A percentile compares a stretch with the other conserved stretches of the same genome.
Evolutionary conservation across 2,797 vertebrate genomes (phyloP).

Genomic region (Discoglossus pictus): DNA sequence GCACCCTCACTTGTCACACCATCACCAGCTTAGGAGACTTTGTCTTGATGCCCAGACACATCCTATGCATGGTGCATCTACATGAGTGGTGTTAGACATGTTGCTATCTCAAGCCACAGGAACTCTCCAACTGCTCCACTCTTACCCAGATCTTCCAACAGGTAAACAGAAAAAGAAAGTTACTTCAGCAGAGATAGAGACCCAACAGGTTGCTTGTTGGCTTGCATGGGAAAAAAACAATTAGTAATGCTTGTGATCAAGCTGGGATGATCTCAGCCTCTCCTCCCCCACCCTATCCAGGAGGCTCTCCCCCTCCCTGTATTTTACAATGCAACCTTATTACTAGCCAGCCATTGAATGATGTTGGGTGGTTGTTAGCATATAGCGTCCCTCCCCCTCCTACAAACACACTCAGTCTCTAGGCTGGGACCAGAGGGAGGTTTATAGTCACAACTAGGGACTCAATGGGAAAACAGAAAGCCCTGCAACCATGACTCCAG

Average conservation of each 20-base stretch:
- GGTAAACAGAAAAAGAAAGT: slow-evolving; percentile 1
- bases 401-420: slow-evolving; percentile 15
- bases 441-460: slow-evolving; percentile 28
- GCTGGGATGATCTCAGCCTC: slow-evolving; percentile 46
- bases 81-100: too few relatives aligned
- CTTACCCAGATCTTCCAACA: too few relatives aligned
- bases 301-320: slow-evolving; percentile 19
- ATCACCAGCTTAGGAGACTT: too few relatives aligned
- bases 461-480: slow-evolving; percentile 30
- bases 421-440: slow-evolving; percentile 20
- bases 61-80: too few relatives aligned
- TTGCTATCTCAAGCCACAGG: too few relatives aligned
- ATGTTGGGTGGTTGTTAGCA: slow-evolving; percentile 36
- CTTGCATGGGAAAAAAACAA: slow-evolving; percentile 36
- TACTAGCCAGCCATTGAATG: slow-evolving; percentile 40
- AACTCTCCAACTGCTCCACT: too few relatives aligned
- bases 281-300: slow-evolving; percentile 19
- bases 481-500: slow-evolving; percentile 29
- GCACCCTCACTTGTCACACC: too few relatives aligned
- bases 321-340: slow-evolving; percentile 41
- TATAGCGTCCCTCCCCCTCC: slow-evolving; percentile 28
- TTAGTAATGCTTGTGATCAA: slow-evolving; percentile 42
- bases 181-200: background rate
- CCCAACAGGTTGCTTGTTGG: slow-evolving; percentile 28
- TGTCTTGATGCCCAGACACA: too few relatives aligned